phyloP scores from a whole-genome alignment of 1,140 invertebrate species.

The Riptortus pedestris region DNA sequence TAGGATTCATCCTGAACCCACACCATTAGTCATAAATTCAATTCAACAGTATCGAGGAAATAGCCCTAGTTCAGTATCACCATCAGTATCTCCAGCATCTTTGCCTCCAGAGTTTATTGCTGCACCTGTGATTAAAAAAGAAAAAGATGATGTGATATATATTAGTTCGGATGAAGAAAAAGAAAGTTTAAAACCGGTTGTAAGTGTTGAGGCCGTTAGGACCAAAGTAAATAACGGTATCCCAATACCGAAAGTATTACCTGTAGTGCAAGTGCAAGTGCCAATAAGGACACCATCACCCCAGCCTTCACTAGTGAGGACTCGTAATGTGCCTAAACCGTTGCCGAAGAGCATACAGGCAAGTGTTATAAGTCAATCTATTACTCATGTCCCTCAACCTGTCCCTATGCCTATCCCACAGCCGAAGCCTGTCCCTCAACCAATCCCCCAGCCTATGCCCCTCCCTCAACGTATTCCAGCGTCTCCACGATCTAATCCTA shows the following conservation, averaged over 20 bases:
- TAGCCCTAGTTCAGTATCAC: too few species aligned
- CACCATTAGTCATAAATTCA: too few species aligned
- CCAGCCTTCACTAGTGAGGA: not conserved
- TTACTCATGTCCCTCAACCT: too few species aligned
- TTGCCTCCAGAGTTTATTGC: not conserved
- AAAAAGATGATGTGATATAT: conserved; percentile 16
- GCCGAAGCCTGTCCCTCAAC: not conserved
- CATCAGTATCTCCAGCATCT: not conserved
- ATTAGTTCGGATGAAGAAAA: conserved; percentile 17
- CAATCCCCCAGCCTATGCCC: not conserved
- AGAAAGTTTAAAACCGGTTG: not conserved
- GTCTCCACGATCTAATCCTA: not conserved
- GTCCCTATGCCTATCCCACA: not conserved
- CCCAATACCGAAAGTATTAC: not conserved
- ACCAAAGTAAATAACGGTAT: not conserved
- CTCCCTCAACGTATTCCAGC: too few species aligned
- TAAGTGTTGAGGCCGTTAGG: not conserved
- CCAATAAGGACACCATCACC: not conserved
- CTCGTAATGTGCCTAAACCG: not conserved
- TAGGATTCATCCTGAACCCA: too few species aligned
- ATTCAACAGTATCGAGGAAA: too few species aligned
- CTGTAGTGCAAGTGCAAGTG: not conserved
- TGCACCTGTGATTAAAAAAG: conserved; percentile 4
- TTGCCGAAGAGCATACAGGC: too few species aligned
- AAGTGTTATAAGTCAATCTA: too few species aligned